A percentile compares a stretch with the other conserved stretches of the same genome.
phyloP scores from a whole-genome alignment of 2,113 vertebrate genomes.

The Rutilus rutilus region DNA sequence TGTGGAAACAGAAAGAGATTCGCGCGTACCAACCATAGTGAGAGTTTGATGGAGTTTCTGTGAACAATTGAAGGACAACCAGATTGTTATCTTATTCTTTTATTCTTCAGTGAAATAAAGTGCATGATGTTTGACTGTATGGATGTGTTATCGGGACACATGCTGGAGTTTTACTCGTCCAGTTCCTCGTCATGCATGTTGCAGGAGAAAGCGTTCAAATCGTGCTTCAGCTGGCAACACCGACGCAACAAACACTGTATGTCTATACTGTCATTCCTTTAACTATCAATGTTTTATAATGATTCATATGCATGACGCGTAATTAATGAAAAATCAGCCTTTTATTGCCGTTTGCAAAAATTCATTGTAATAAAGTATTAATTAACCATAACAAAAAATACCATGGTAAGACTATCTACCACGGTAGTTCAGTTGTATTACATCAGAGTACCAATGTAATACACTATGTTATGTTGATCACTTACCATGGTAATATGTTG shows the following conservation, averaged over 20 bases:
- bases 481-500: background rate
- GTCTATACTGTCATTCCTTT: conserved; percentile 75
- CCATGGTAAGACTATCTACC: background rate
- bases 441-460: background rate
- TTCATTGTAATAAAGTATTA: background rate
- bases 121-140: conserved; percentile 97
- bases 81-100: conserved; percentile 55
- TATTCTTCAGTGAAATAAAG: conserved; percentile 81
- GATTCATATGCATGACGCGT: background rate
- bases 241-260: conserved; percentile 97
- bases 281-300: background rate
- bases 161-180: conserved; percentile 98
- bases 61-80: conserved; percentile 84
- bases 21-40: conserved; percentile 82
- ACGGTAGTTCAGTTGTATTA: background rate
- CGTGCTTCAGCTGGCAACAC: conserved; percentile 97
- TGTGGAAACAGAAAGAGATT: conserved; percentile 87
- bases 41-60: conserved; percentile 96
- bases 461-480: no score
- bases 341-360: background rate
- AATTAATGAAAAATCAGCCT: background rate
- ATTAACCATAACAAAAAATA: background rate
- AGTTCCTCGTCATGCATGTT: conserved; percentile 95
- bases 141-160: conserved; percentile 97
- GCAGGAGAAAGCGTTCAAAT: conserved; percentile 97